These are phyloP conservation scores for Orthosia incerta DNA, from an alignment of 2,888 invertebrate genomes.

Conservation along the genomic window DNA sequence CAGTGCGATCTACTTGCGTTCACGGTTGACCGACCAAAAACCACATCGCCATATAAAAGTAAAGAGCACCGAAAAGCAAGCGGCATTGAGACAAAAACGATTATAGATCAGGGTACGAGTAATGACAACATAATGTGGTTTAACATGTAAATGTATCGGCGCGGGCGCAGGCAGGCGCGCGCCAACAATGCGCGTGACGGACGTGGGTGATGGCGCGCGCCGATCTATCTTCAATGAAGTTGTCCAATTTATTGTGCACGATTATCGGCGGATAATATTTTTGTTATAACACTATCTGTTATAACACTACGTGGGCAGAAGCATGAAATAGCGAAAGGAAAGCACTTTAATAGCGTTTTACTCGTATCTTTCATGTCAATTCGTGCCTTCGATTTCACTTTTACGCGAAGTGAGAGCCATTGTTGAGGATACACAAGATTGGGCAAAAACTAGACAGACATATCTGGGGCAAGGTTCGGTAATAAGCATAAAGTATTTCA, in stretches of 20 bases:
- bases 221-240: constrained; percentile 87
- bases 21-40: constrained; percentile 28
- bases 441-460: constrained; percentile 52
- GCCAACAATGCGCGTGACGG: constrained; percentile 78
- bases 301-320: constrained; percentile 73
- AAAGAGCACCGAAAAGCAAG: constrained; percentile 38
- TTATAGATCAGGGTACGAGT: constrained; percentile 68
- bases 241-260: constrained; percentile 83
- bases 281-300: constrained; percentile 78
- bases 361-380: constrained; percentile 56
- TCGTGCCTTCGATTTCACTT: constrained; percentile 59
- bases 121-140: constrained; percentile 71
- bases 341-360: constrained; percentile 57
- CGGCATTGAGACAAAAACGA: constrained; percentile 50
- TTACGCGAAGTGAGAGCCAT: constrained; percentile 47
- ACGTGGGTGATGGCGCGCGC: constrained; percentile 84
- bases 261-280: constrained; percentile 78
- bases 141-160: constrained; percentile 63
- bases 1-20: constrained; percentile 28
- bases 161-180: constrained; percentile 62
- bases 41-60: constrained; percentile 26
- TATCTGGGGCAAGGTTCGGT: constrained; percentile 48
- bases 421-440: constrained; percentile 55
- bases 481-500: constrained; percentile 52
- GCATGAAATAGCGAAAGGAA: constrained; percentile 71